Conservation (phyloP, 92 coral and sea anemone genomes). For the Umimayanthus chanpuru region DNA sequence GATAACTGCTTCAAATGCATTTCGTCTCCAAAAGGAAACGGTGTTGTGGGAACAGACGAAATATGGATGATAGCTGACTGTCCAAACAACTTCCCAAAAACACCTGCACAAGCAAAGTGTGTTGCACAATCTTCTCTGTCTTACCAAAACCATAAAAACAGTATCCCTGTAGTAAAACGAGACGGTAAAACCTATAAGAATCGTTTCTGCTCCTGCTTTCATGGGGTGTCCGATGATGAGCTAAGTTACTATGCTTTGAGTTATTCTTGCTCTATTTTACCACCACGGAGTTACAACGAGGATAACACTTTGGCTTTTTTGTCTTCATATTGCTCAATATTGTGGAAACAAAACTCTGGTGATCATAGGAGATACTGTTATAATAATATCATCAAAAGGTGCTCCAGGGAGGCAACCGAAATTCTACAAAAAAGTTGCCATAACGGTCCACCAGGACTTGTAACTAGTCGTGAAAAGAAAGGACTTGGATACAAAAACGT, state of each 20-base stretch:
- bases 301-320: not conserved
- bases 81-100: not conserved
- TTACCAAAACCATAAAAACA: not conserved
- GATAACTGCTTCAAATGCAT: not conserved
- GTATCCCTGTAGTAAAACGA: not conserved
- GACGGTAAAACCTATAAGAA: not conserved
- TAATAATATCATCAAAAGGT: not conserved
- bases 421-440: not conserved
- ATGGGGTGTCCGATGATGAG: not conserved
- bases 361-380: not conserved
- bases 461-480: not conserved
- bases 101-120: not conserved
- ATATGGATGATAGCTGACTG: slow-evolving; percentile 13
- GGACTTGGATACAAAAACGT: not conserved
- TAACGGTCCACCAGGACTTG: not conserved
- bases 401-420: not conserved
- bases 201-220: not conserved
- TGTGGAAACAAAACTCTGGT: not conserved
- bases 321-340: not conserved
- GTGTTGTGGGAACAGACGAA: not conserved
- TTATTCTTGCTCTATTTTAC: not conserved
- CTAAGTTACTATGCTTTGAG: not conserved
- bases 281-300: not conserved
- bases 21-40: not conserved
- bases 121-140: too few relatives aligned